phyloP scores from a whole-genome alignment of 2,113 vertebrate species.

The Protobothrops mucrosquamatus region DNA sequence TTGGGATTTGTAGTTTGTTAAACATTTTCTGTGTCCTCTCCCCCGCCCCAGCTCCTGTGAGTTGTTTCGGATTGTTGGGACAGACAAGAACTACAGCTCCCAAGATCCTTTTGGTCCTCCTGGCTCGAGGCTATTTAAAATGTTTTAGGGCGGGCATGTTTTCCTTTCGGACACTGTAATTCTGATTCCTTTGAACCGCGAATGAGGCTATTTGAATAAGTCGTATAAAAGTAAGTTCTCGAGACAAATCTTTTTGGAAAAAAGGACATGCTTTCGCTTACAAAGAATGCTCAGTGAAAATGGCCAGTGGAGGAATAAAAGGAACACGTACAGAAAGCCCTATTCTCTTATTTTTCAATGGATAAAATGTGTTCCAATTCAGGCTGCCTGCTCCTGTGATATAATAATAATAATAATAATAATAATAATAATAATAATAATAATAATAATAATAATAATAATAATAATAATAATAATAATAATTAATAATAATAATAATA shows the following conservation, averaged over 20 bases:
- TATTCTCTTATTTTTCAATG: background rate
- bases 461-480: no score
- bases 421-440: no score
- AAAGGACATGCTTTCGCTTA: background rate
- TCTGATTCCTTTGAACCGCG: background rate
- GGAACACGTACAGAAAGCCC: background rate
- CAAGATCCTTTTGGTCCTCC: background rate
- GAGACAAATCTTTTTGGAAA: no score
- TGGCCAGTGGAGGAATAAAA: background rate
- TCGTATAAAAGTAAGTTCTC: background rate
- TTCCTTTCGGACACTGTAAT: background rate
- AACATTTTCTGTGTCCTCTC: background rate
- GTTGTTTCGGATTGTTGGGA: accelerated
- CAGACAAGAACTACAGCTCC: background rate
- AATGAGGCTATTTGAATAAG: background rate
- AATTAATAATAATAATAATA: no score
- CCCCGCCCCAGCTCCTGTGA: no score
- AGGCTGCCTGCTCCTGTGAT: background rate
- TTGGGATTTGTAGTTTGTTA: background rate
- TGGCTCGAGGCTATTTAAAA: background rate
- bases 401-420: no score
- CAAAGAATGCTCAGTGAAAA: background rate
- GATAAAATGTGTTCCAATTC: background rate
- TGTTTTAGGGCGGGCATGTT: background rate
- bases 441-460: no score